Percentiles rank a stretch among this genome's conserved stretches.
Evolutionary conservation across 2,113 vertebrate genomes (phyloP).

Genomic region (Limanda limanda): DNA sequence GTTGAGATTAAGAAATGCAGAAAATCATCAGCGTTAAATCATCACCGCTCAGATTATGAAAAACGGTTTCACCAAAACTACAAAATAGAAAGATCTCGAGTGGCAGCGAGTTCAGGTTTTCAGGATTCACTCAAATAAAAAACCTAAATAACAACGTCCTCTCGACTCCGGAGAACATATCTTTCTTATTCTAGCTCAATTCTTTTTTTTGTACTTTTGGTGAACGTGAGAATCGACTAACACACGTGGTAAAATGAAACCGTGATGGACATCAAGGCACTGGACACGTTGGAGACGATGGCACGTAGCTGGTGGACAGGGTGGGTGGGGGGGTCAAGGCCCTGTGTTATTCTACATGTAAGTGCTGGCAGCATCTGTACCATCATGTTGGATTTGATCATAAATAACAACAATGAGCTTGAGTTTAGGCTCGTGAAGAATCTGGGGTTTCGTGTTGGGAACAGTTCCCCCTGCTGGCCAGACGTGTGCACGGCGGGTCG

Average conservation of each 20-base stretch:
- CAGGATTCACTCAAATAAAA: too few species aligned
- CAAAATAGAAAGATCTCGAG: too few species aligned
- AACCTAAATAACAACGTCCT: too few species aligned
- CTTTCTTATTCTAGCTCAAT: too few species aligned
- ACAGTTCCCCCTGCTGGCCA: conserved; percentile 9
- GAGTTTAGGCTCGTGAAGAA: conserved; percentile 25
- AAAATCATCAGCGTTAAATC: background rate
- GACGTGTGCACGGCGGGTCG: conserved; percentile 16
- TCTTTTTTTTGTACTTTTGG: background rate
- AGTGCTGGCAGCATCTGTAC: conserved; percentile 77
- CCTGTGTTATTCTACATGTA: background rate
- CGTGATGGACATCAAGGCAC: conserved; percentile 84
- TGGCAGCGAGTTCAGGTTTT: too few species aligned
- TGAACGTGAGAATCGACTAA: conserved; percentile 10
- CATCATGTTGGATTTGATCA: conserved; percentile 45
- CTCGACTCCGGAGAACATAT: too few species aligned
- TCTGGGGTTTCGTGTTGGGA: background rate
- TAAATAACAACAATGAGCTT: conserved; percentile 43
- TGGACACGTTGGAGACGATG: conserved; percentile 79
- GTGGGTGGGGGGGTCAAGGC: background rate
- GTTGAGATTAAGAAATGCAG: too few species aligned
- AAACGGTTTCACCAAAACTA: background rate
- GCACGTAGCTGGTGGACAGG: conserved; percentile 65
- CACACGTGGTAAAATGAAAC: conserved; percentile 60
- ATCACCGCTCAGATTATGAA: too few species aligned